Conservation (phyloP, 2,888 invertebrate species). For the Brachyptera putata region DNA sequence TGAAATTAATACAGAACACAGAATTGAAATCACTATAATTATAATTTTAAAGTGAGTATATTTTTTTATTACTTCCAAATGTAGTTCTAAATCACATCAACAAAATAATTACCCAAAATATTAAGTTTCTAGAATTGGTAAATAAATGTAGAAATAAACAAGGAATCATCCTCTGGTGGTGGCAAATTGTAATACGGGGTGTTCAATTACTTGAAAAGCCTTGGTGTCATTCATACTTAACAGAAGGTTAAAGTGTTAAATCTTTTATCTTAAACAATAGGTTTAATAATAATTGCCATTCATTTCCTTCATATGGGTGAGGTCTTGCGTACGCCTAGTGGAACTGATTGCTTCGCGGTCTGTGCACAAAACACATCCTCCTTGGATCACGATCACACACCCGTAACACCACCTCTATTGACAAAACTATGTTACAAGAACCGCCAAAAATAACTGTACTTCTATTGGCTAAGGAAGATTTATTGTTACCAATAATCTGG, state of each 20-base stretch:
- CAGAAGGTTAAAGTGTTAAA: background rate
- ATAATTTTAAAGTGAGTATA: too few relatives aligned
- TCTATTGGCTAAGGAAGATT: background rate
- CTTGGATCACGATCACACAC: background rate
- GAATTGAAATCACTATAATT: too few relatives aligned
- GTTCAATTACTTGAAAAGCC: too few relatives aligned
- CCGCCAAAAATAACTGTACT: background rate
- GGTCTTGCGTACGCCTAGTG: background rate
- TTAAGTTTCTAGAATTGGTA: too few relatives aligned
- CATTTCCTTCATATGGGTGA: background rate
- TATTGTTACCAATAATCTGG: background rate
- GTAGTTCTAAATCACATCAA: too few relatives aligned
- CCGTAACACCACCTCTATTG: background rate
- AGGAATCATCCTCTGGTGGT: background rate
- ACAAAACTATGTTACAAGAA: background rate
- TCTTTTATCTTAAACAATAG: constrained; percentile 4
- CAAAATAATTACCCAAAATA: too few relatives aligned
- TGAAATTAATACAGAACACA: too few relatives aligned
- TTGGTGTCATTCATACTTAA: background rate
- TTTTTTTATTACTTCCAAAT: too few relatives aligned
- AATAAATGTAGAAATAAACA: too few relatives aligned
- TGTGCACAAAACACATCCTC: constrained; percentile 1
- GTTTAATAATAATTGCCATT: background rate
- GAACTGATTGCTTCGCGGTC: constrained; percentile 1
- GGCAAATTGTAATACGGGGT: too few relatives aligned